These are phyloP conservation scores for Pegea sp. DNA, from an alignment of 23 tunicate species.

Conservation along the genomic window DNA sequence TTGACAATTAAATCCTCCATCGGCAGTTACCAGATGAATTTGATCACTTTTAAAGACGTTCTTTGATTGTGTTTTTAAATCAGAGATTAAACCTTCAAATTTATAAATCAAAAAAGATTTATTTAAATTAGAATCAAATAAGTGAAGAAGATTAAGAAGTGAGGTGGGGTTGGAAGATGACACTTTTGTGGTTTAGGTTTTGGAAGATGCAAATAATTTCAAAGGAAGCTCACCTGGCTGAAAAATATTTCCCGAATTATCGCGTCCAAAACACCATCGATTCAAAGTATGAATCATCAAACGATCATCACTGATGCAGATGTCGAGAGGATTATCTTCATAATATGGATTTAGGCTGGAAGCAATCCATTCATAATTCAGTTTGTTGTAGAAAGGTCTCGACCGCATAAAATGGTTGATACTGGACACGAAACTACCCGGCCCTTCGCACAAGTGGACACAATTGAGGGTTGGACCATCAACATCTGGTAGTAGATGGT, in stretches of 20 bases:
- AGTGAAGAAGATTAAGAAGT: too few relatives aligned
- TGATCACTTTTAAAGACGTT: slow-evolving; percentile 5
- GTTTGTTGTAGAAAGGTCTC: background rate
- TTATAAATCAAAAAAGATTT: too few relatives aligned
- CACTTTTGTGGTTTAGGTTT: too few relatives aligned
- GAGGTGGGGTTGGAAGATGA: too few relatives aligned
- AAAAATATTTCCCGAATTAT: slow-evolving; percentile 78
- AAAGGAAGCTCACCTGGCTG: background rate
- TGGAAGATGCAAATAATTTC: too few relatives aligned
- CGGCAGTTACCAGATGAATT: slow-evolving; percentile 45
- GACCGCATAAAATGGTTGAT: slow-evolving; percentile 48
- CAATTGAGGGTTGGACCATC: slow-evolving; percentile 9
- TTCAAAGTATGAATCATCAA: slow-evolving; percentile 36
- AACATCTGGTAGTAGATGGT: slow-evolving; percentile 26
- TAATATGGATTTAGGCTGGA: slow-evolving; percentile 80
- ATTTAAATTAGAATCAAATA: too few relatives aligned
- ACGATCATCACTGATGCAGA: slow-evolving; percentile 66
- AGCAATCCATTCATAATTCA: slow-evolving; percentile 54
- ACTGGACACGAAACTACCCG: slow-evolving; percentile 84
- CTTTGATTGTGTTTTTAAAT: slow-evolving; percentile 4
- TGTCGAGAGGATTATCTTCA: slow-evolving; percentile 67
- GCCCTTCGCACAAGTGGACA: slow-evolving; percentile 94
- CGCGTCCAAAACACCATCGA: slow-evolving; percentile 83
- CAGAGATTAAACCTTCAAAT: slow-evolving; percentile 3
- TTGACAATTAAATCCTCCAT: slow-evolving; percentile 70